Evolutionary conservation across 2,888 invertebrate genomes (phyloP), one percentile per base, ranked within the genome.

Genomic region (Bugulina stolonifera): DNA sequence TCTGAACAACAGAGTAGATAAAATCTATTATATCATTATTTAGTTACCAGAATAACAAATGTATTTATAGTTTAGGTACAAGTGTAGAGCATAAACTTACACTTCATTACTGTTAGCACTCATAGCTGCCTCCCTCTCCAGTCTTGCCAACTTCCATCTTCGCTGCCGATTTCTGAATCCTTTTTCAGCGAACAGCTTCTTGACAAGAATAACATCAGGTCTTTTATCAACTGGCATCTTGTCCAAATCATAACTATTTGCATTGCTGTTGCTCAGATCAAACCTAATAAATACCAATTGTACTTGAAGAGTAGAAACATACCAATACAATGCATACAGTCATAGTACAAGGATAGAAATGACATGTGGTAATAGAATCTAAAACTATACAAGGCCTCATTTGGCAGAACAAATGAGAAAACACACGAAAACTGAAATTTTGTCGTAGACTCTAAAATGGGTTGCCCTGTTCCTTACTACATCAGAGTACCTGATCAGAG

Each of bases 161-260:
- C 88, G 89, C 35, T 89, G 89, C 73, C 89, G 89, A n/a, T 90
- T 88, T 52, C 93, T 87, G 0, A 89, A 88, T 0, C 89, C 85
- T 75, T 88, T 89, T 75, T 86, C 93, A 0, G 89, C 90, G 82
- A 92, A 95, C 77, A 89, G 87, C 84, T 99, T 99, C 87, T 94
- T 95, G 14, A 97, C 93, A n/a, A 99, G 86, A 76, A 85, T 89
- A 73, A 98, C 91, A 86, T 98, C 97, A 0, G 97, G 95, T 35
- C 96, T 83, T 52, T 82, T 80, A 27, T 87, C 87, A 22, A 80
- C 77, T 52, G 85, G 85, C 77, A 99, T 82, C 80, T 92, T 91
- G 74, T 99, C 97, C 81, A 94, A 91, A 82, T 93, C 90, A 0
- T 83, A 82, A 82, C 99, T 92, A 82, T 99, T 99, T 57, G 94